These are phyloP conservation scores for Drosophila quasianomalipes DNA, from an alignment of 2,888 invertebrate genomes.

Conservation along the genomic window DNA sequence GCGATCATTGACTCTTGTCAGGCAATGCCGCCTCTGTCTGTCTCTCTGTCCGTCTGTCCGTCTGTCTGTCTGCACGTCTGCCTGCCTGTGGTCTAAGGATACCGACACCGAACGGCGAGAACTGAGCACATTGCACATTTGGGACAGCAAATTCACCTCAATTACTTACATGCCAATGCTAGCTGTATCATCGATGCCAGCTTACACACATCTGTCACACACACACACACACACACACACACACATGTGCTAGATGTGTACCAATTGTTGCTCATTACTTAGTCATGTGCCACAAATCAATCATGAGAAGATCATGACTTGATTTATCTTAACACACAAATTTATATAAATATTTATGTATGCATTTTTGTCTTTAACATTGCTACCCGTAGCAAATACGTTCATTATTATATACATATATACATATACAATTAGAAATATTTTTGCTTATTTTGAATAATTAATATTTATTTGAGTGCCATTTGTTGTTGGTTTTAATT, in stretches of 20 bases:
- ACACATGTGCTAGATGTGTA: too few relatives aligned
- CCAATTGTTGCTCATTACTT: neutral
- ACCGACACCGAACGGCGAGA: slow-evolving; percentile 12
- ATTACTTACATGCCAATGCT: slow-evolving; percentile 7
- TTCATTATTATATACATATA: neutral
- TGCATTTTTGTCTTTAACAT: too few relatives aligned
- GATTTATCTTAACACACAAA: neutral
- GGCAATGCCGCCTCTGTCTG: slow-evolving; percentile 47
- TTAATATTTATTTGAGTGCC: slow-evolving; percentile 7
- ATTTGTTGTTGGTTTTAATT: neutral
- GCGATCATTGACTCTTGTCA: slow-evolving; percentile 78
- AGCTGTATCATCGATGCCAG: neutral
- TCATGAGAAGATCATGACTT: neutral
- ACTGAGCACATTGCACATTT: slow-evolving; percentile 11
- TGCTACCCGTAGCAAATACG: neutral
- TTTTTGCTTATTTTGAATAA: neutral
- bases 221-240: too few relatives aligned
- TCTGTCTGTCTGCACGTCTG: neutral
- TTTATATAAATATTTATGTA: too few relatives aligned
- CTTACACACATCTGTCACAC: neutral
- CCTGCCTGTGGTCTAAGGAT: slow-evolving; percentile 4
- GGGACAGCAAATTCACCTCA: slow-evolving; percentile 12
- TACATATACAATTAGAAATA: neutral
- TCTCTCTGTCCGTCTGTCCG: neutral
- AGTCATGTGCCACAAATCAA: neutral